A percentile compares a stretch with the other conserved stretches of the same genome.
These are phyloP conservation scores for Periophthalmus magnuspinnatus DNA, from an alignment of 2,797 vertebrate genomes.

Conservation along the genomic window DNA sequence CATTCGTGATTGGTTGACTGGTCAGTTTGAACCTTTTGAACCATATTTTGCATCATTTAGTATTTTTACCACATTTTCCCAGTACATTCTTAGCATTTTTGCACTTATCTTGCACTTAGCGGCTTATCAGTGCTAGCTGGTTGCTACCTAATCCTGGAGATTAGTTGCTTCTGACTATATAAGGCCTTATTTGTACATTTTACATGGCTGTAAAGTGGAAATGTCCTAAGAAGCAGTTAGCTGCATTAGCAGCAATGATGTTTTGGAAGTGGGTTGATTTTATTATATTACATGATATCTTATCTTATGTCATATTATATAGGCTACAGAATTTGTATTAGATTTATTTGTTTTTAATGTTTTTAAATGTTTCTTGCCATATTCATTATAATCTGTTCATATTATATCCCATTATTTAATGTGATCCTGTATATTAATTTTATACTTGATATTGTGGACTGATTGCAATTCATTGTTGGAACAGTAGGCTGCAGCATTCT, in stretches of 20 bases:
- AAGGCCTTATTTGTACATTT: constrained; percentile 44
- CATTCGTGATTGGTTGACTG: constrained; percentile 20
- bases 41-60: constrained; percentile 1
- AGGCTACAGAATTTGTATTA: too few relatives aligned
- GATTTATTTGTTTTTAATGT: too few relatives aligned
- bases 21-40: constrained; percentile 41
- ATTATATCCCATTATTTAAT: background rate
- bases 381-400: background rate
- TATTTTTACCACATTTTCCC: background rate
- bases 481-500: constrained; percentile 13
- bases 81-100: constrained; percentile 32
- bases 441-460: background rate
- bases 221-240: constrained; percentile 22
- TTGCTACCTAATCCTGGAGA: constrained; percentile 23
- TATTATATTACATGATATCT: too few relatives aligned
- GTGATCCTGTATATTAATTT: background rate
- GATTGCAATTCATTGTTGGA: background rate
- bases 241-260: constrained; percentile 23
- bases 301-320: too few relatives aligned
- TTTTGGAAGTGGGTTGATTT: background rate
- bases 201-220: too few relatives aligned
- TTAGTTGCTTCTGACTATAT: constrained; percentile 56
- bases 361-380: too few relatives aligned
- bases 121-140: constrained; percentile 19
- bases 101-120: constrained; percentile 17